Percentiles rank a stretch among this genome's conserved stretches.
phyloP scores from a whole-genome alignment of 2,888 invertebrate species.

The Cataglyphis altisquamis region DNA sequence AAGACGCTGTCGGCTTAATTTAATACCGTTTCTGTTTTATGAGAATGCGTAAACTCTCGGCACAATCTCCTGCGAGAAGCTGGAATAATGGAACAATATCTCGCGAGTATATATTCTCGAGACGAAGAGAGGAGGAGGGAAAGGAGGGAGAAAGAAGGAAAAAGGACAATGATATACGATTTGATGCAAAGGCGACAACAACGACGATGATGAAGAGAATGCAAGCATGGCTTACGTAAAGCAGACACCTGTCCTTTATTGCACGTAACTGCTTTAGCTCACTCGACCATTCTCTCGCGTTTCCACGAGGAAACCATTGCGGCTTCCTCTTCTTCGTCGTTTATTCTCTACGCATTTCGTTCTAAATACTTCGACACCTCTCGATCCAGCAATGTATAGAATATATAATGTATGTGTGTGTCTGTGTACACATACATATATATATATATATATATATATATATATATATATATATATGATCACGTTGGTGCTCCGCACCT shows the following conservation, averaged over 20 bases:
- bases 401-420: background rate
- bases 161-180: constrained; percentile 16
- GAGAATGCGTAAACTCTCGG: constrained; percentile 34
- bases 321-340: background rate
- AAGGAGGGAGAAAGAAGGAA: background rate
- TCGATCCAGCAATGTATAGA: constrained; percentile 39
- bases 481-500: constrained; percentile 39
- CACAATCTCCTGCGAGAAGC: constrained; percentile 10
- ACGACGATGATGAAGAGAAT: constrained; percentile 30
- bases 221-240: constrained; percentile 49
- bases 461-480: background rate
- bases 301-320: constrained; percentile 17
- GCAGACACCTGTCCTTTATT: constrained; percentile 67
- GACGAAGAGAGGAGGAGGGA: background rate
- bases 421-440: background rate
- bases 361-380: constrained; percentile 72
- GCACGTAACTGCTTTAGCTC: constrained; percentile 55
- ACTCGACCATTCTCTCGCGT: constrained; percentile 62
- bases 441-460: background rate
- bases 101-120: constrained; percentile 3
- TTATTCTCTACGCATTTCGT: constrained; percentile 55
- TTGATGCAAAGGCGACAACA: constrained; percentile 4
- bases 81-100: constrained; percentile 31
- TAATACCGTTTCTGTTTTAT: constrained; percentile 29
- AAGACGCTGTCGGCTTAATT: constrained; percentile 41